These are phyloP conservation scores for Tringa solitaria DNA, from an alignment of 2,113 vertebrate species.

Conservation along the genomic window DNA sequence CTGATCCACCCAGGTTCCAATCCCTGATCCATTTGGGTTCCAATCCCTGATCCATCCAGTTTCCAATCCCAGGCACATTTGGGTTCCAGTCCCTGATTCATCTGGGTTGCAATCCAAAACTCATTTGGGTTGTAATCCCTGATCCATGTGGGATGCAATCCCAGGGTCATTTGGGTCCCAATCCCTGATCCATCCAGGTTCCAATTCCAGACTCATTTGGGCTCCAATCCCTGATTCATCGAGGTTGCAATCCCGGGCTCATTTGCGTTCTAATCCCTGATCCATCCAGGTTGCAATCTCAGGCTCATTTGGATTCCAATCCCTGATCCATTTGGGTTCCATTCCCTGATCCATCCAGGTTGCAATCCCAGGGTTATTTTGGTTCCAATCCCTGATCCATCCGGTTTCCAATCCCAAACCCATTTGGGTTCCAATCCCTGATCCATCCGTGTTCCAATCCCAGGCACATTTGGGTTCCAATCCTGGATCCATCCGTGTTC, in stretches of 20 bases:
- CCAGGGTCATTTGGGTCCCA: too few species aligned
- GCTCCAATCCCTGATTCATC: not conserved
- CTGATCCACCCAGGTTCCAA: not conserved
- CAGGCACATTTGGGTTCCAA: too few species aligned
- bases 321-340: not conserved
- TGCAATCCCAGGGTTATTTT: too few species aligned
- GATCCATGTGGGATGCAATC: too few species aligned
- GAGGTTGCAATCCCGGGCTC: not conserved
- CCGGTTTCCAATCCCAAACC: not conserved
- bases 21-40: too few species aligned
- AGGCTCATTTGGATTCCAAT: not conserved
- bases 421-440: rapidly evolving
- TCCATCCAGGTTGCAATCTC: too few species aligned
- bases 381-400: not conserved
- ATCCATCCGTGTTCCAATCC: not conserved
- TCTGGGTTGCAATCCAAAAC: too few species aligned
- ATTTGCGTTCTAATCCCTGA: rapidly evolving
- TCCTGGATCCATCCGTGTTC: not conserved
- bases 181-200: not conserved
- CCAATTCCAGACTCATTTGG: too few species aligned
- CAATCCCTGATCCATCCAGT: too few species aligned
- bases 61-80: too few species aligned
- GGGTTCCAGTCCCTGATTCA: not conserved
- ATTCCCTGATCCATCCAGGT: not conserved
- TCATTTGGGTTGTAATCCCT: too few species aligned